Conservation (phyloP, 2,797 vertebrate species). For the Tiaroga cobitis region DNA sequence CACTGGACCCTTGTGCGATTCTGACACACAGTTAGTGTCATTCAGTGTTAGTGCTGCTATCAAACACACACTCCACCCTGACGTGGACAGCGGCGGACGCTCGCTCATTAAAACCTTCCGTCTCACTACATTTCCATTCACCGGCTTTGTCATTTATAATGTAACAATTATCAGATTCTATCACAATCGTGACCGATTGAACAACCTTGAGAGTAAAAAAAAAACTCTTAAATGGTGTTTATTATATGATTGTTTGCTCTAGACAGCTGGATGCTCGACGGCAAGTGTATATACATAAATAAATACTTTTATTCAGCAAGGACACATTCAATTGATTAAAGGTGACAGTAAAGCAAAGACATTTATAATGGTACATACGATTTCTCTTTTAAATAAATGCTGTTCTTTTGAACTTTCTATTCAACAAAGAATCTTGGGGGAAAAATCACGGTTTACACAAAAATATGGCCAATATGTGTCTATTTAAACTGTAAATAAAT, state of each 20-base stretch:
- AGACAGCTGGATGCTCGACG: too few species aligned
- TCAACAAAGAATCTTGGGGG: too few species aligned
- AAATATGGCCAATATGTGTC: too few species aligned
- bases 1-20: conserved; percentile 36
- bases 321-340: not conserved
- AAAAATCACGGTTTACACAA: too few species aligned
- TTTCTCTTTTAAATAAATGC: too few species aligned
- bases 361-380: too few species aligned
- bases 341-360: too few species aligned
- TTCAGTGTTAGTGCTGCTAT: conserved; percentile 47
- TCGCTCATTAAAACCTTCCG: conserved; percentile 51
- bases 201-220: not conserved
- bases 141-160: conserved; percentile 33
- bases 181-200: not conserved
- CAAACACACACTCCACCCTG: conserved; percentile 43
- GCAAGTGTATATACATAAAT: not conserved
- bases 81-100: conserved; percentile 12
- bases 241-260: not conserved
- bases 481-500: not conserved
- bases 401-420: too few species aligned
- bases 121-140: conserved; percentile 43
- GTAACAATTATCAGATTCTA: conserved; percentile 15
- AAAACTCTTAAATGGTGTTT: not conserved
- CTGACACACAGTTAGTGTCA: conserved; percentile 52
- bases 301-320: not conserved